phyloP scores from a whole-genome alignment of 2,113 vertebrate species.

The Proterorhinus semilunaris region DNA sequence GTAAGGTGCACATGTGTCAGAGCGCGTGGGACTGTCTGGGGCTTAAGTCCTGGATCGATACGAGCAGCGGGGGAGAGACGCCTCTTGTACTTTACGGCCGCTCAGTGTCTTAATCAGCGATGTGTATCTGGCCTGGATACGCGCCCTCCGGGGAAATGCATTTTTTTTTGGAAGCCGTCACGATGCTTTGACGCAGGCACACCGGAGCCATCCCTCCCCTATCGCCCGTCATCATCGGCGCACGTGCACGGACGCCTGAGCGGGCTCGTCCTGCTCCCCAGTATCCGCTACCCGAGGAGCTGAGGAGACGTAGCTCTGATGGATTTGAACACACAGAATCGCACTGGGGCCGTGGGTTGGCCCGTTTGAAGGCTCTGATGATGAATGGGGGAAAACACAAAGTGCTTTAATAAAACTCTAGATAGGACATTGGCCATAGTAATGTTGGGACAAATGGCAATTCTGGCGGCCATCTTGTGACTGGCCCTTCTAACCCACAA shows the following conservation, averaged over 20 bases:
- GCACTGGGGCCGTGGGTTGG: too few species aligned
- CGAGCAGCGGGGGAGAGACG: constrained; percentile 27
- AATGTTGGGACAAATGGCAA: too few species aligned
- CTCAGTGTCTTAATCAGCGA: constrained; percentile 70
- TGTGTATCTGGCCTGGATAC: constrained; percentile 62
- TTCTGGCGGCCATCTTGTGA: too few species aligned
- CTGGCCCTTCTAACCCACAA: too few species aligned
- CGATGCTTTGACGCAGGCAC: constrained; percentile 30
- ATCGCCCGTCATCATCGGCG: background rate
- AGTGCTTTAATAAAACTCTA: too few species aligned
- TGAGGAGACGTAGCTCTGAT: too few species aligned
- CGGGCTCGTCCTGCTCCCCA: too few species aligned
- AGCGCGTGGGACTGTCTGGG: constrained; percentile 16
- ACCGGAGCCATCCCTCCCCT: background rate
- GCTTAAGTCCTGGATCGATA: constrained; percentile 49
- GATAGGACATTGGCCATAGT: too few species aligned
- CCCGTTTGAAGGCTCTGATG: too few species aligned
- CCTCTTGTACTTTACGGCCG: constrained; percentile 56
- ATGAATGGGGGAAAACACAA: too few species aligned
- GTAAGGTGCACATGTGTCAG: constrained; percentile 7
- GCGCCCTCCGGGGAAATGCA: constrained; percentile 37
- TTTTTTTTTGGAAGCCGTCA: constrained; percentile 37
- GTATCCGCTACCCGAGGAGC: too few species aligned
- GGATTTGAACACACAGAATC: too few species aligned
- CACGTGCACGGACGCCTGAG: constrained; percentile 16